Base-by-base conservation (phyloP, 2,113 vertebrate genomes). In the Barnardius zonarius region DNA sequence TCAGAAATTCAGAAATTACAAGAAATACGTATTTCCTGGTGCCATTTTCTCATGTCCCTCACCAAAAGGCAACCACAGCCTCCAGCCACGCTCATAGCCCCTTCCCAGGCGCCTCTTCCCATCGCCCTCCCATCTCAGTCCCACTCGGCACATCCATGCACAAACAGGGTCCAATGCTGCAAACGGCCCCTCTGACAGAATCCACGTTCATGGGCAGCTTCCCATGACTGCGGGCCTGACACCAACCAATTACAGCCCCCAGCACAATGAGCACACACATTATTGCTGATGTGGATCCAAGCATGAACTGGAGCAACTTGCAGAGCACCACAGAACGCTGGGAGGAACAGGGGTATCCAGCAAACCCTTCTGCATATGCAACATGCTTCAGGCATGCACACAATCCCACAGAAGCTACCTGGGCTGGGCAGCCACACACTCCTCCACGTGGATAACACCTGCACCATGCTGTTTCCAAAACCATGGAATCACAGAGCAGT, bases 351-450 rank as follows among this genome's bases (percentile, higher is more conserved):
- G 1, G n/a, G 41, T 10, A 30, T 5, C 24, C 84, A 39, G 30
- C 35, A n/a, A 52, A 37, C 10, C 48, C 57, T 18, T 2, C 48
- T 10, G 23, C 13, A 11, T 0, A 11, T 3, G 44, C 57, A 13
- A 5, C 2, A 5, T 0, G 1, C 16, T 9, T 2, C 41, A 5
- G 1, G 13, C 9, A 5, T 1, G 1, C 23, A 12, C 3, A 0
- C 0, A 7, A 17, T 1, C 82, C 63, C 41, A 37, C 17, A 5
- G 49, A 9, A 72, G 10, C 19, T 9, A 3, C 31, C 15, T 1
- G 67, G 35, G 33, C 7, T 10, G 54, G 23, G 64, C 3, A 3
- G 12, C 33, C 76, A 33, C 23, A 15, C 1, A 0, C 15, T 25
- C 2, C 23, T 41, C 67, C 3, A 7, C 2, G 1, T 0, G 1